These are phyloP conservation scores for Gortyna flavago DNA, from an alignment of 2,888 invertebrate genomes.

Conservation along the genomic window DNA sequence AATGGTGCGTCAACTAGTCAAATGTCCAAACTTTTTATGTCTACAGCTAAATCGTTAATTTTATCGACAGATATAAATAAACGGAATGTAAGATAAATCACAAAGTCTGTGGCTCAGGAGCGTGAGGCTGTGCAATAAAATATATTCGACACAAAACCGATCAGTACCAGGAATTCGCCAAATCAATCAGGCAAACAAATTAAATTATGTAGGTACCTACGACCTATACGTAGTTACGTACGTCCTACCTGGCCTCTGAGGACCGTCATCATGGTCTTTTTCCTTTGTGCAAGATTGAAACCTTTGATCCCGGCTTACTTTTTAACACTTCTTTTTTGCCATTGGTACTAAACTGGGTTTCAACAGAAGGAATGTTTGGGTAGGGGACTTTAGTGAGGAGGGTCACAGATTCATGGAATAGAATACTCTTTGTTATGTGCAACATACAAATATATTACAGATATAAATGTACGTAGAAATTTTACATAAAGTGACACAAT, in stretches of 20 bases:
- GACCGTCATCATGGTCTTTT: constrained; percentile 27
- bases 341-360: background rate
- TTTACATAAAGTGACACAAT: background rate
- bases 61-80: constrained; percentile 77
- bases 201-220: constrained; percentile 44
- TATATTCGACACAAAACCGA: constrained; percentile 68
- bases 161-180: constrained; percentile 64
- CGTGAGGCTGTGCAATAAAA: constrained; percentile 67
- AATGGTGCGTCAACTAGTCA: constrained; percentile 64
- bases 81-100: constrained; percentile 74
- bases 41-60: constrained; percentile 73
- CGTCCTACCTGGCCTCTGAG: constrained; percentile 20
- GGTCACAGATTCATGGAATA: background rate
- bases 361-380: no score
- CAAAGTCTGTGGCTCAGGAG: constrained; percentile 66
- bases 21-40: constrained; percentile 71
- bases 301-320: constrained; percentile 36
- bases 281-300: constrained; percentile 29
- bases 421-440: background rate
- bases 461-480: background rate
- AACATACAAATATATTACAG: background rate
- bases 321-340: constrained; percentile 35
- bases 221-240: constrained; percentile 10
- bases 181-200: constrained; percentile 57
- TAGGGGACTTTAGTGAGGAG: background rate